Evolutionary conservation across 2,888 invertebrate genomes (phyloP), one percentile per base, ranked within the genome.

Genomic region (Cephus rjabovi): DNA sequence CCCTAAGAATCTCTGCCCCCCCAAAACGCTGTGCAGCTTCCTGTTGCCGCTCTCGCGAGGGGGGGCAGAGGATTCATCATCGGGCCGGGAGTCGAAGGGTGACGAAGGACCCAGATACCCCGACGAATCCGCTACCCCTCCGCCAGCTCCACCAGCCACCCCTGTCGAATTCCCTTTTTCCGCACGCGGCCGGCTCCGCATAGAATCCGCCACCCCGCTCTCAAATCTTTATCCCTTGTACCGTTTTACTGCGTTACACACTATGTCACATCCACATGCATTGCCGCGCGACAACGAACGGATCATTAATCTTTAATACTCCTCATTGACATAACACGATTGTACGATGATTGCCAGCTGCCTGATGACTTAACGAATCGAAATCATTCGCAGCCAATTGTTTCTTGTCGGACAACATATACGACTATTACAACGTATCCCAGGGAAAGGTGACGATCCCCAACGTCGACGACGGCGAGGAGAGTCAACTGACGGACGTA

Each of bases 401-500:
- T 94, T 89, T 94, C 88, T 95, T 98, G 91, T 95, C 95, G 89
- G 95, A 98, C 93, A 95, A 98, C 94, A 95, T 98, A 94, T 94
- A 96, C 94, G 97, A 97, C 93, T 99, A 98, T 95, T 93, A 94
- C 94, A 97, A 95, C 95, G 97, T 98, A 92, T 94, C 98, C 90
- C 99, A 99, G 95, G 99, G 99, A 94, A 98, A 98, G 95, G 95
- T 95, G 92, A 96, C 96, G 90, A 98, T 99, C 92, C 98, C 98
- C 90, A 96, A 95, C 93, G 96, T 99, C 89, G 98, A 99, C 93
- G 99, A 99, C 93, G 95, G 95, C 91, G 98, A 98, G 93, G 99
- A 99, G 95, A 96, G 95, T 94, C 40, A 82, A 82, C 93, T 97
- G 89, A 97, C 97, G 88, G 97, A 97, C 93, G 97, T 97, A 96